These are phyloP conservation scores for Potamarius usumacintae DNA, from an alignment of 2,113 vertebrate genomes.

Conservation along the genomic window DNA sequence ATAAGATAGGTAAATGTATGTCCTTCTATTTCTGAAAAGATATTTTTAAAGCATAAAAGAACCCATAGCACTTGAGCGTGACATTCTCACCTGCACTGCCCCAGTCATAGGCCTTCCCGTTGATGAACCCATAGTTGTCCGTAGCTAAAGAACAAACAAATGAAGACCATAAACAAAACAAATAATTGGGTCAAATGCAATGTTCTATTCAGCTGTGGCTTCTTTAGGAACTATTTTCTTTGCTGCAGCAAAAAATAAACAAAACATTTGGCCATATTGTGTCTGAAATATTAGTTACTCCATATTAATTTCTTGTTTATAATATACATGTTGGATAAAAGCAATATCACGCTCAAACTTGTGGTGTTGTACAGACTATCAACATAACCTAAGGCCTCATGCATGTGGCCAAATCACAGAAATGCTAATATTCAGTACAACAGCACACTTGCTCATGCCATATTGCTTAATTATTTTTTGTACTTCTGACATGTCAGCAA, in stretches of 20 bases:
- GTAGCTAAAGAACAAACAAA: slow-evolving; percentile 71
- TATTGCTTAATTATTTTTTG: not conserved
- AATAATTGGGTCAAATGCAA: not conserved
- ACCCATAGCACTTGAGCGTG: not conserved
- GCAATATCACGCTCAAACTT: not conserved
- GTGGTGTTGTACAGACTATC: not conserved
- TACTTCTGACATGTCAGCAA: not conserved
- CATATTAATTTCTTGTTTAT: not conserved
- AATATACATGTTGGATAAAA: not conserved
- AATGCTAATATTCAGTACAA: not conserved
- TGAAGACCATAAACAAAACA: slow-evolving; percentile 23
- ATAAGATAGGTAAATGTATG: not conserved
- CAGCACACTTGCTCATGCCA: not conserved
- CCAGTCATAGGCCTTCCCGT: slow-evolving; percentile 89
- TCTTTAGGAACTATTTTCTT: not conserved
- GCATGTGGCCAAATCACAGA: not conserved
- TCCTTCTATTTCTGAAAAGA: not conserved
- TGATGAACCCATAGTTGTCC: slow-evolving; percentile 79
- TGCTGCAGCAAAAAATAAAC: not conserved
- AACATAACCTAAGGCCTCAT: not conserved
- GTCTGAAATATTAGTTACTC: not conserved
- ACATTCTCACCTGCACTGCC: slow-evolving; percentile 81
- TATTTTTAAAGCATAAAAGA: slow-evolving; percentile 6
- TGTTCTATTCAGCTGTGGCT: too few relatives aligned
- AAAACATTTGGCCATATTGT: not conserved